These are phyloP conservation scores for Tetramorium simillimum DNA, from an alignment of 1,140 invertebrate species.

Conservation along the genomic window DNA sequence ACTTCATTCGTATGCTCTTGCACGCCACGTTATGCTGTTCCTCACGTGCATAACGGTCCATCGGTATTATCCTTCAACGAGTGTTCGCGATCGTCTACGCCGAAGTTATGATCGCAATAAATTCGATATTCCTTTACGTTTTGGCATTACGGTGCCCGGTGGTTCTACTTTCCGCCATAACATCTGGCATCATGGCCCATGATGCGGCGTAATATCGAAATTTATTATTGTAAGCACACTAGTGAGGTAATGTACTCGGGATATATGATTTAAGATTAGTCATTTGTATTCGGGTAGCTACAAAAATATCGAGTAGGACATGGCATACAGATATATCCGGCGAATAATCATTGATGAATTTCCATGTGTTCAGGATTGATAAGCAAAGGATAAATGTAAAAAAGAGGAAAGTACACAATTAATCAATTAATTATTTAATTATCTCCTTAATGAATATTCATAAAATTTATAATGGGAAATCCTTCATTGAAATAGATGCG, in stretches of 20 bases:
- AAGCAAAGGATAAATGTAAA: background rate
- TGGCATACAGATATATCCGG: background rate
- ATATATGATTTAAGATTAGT: background rate
- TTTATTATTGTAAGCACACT: conserved; percentile 32
- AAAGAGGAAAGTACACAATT: background rate
- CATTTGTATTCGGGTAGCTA: background rate
- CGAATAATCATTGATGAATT: background rate
- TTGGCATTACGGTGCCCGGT: conserved; percentile 39
- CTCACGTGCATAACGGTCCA: conserved; percentile 1
- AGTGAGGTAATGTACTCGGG: background rate
- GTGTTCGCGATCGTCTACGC: conserved; percentile 4
- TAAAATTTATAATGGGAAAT: background rate
- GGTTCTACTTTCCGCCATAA: background rate
- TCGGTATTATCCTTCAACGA: background rate
- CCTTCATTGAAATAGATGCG: no score
- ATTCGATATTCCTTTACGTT: conserved; percentile 63
- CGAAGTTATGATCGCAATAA: conserved; percentile 64
- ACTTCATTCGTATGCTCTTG: background rate
- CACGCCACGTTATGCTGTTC: background rate
- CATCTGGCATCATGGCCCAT: background rate
- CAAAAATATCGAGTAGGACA: background rate
- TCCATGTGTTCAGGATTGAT: background rate
- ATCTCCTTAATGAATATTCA: background rate
- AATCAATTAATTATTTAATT: background rate
- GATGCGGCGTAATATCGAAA: conserved; percentile 28